These are phyloP conservation scores for Arvicanthis niloticus DNA, from an alignment of 2,113 vertebrate species.

Conservation along the genomic window DNA sequence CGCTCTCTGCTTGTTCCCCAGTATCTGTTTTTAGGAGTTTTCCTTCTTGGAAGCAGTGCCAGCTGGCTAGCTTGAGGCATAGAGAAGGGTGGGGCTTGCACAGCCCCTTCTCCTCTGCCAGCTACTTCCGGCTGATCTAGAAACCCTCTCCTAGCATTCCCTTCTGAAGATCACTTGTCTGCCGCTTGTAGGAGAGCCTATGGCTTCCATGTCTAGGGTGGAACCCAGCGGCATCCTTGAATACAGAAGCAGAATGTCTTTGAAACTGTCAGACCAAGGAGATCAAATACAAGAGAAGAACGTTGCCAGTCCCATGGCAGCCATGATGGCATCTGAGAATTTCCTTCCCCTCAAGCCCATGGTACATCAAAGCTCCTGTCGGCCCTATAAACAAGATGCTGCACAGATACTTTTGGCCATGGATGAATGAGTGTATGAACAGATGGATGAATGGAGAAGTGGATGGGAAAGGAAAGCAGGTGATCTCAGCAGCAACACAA, in stretches of 20 bases:
- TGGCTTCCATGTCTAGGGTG: neutral
- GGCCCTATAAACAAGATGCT: constrained; percentile 4
- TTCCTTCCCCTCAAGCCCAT: constrained; percentile 50
- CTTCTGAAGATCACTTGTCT: neutral
- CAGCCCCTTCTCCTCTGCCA: neutral
- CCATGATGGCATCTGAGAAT: neutral
- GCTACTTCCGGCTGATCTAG: neutral
- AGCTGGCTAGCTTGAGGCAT: neutral
- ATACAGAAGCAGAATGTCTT: neutral
- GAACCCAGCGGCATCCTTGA: neutral
- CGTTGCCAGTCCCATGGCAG: neutral
- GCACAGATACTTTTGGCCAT: constrained; percentile 39
- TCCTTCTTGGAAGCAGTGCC: neutral
- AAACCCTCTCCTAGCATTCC: neutral
- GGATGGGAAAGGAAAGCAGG: constrained; percentile 65
- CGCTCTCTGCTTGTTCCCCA: neutral
- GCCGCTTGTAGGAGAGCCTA: neutral
- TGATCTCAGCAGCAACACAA: constrained; percentile 68
- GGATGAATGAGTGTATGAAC: constrained; percentile 49
- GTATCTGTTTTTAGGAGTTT: neutral
- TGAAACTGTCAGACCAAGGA: constrained; percentile 30
- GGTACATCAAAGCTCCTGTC: neutral
- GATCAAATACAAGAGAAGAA: constrained; percentile 48
- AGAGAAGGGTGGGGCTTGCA: neutral
- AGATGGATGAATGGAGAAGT: constrained; percentile 40